Conservation (phyloP, 2,797 vertebrate species). For the Eurystomus glaucurus region DNA sequence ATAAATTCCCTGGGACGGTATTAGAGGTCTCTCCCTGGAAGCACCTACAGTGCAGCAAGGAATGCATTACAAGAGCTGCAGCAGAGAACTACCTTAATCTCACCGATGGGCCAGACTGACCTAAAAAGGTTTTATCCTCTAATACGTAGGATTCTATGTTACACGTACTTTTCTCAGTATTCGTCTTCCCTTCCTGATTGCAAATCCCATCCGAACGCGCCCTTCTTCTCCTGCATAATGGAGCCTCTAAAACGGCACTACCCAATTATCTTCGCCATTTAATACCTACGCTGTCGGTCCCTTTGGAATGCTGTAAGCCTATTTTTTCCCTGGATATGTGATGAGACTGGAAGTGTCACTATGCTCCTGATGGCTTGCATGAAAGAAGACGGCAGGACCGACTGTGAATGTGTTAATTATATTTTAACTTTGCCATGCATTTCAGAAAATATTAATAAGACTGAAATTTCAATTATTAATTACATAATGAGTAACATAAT, state of each 20-base stretch:
- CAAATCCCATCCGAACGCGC: conserved; percentile 26
- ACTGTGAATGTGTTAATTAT: conserved; percentile 51
- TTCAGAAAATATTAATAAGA: conserved; percentile 67
- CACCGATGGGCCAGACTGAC: background rate
- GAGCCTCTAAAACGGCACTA: conserved; percentile 11
- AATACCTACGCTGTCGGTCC: background rate
- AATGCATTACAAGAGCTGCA: conserved; percentile 9
- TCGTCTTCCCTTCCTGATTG: background rate
- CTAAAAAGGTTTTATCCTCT: background rate
- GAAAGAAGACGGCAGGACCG: background rate
- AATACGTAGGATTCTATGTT: background rate
- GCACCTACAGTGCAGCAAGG: background rate
- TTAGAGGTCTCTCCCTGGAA: background rate
- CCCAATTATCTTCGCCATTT: conserved; percentile 44
- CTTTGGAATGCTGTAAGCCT: background rate
- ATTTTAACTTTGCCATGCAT: conserved; percentile 13
- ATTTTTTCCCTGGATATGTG: conserved; percentile 30
- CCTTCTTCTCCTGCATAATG: background rate
- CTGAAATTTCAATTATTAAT: conserved; percentile 74
- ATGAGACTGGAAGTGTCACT: conserved; percentile 23
- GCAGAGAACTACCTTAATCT: background rate
- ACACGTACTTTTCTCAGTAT: background rate
- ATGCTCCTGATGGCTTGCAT: background rate
- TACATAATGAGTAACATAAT: conserved; percentile 58
- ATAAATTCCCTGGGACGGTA: background rate